Percentiles rank a stretch among this genome's conserved stretches.
Evolutionary conservation across 1,140 invertebrate genomes (phyloP).

Genomic region (Nasonia giraulti): DNA sequence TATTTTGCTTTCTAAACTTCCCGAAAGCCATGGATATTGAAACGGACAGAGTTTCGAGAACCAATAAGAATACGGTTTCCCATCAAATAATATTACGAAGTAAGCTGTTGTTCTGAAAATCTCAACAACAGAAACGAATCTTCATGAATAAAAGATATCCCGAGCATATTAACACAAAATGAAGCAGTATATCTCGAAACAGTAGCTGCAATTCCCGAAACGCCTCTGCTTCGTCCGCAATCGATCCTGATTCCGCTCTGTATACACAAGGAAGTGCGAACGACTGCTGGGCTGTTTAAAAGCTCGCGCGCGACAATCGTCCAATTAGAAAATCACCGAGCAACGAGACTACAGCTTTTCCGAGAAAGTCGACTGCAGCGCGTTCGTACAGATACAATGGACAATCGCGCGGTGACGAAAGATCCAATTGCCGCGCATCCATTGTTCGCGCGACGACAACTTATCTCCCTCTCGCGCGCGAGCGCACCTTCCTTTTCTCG

Average conservation of each 20-base stretch:
- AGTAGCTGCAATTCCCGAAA: too few species aligned
- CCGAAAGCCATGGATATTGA: too few species aligned
- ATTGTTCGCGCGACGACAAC: slow-evolving; percentile 53
- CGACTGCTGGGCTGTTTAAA: neutral
- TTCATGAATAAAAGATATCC: slow-evolving; percentile 1
- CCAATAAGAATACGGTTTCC: too few species aligned
- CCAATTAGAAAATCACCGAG: slow-evolving; percentile 44
- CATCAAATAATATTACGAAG: too few species aligned
- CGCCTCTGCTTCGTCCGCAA: too few species aligned
- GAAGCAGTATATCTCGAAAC: too few species aligned
- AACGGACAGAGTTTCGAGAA: too few species aligned
- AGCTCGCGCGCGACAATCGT: slow-evolving; percentile 14
- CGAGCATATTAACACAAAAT: neutral
- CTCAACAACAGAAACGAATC: neutral
- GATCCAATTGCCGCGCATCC: slow-evolving; percentile 43
- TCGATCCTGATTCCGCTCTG: too few species aligned
- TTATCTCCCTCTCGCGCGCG: neutral
- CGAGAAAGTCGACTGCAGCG: neutral
- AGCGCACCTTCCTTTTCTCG: slow-evolving; percentile 12
- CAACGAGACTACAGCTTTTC: slow-evolving; percentile 16
- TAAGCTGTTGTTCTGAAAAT: too few species aligned
- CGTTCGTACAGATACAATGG: slow-evolving; percentile 52
- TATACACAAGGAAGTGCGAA: neutral
- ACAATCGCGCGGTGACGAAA: slow-evolving; percentile 59
- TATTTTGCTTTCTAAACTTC: too few species aligned